phyloP scores from a whole-genome alignment of 2,113 vertebrate genomes.

The Notiomystis cincta region DNA sequence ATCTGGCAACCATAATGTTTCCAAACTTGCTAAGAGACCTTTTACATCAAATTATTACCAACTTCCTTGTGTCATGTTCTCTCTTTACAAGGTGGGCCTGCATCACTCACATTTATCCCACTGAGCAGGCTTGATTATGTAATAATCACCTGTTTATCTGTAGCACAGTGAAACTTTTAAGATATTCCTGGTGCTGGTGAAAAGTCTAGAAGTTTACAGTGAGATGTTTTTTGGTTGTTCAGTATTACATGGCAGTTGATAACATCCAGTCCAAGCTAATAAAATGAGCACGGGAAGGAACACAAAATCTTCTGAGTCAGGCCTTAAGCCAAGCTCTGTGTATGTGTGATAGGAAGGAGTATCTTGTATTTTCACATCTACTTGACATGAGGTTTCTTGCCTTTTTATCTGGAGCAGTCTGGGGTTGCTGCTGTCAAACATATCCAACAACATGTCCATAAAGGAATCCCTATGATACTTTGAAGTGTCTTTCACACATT shows the following conservation, averaged over 20 bases:
- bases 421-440: background rate
- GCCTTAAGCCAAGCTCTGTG: background rate
- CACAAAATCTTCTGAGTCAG: background rate
- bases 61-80: background rate
- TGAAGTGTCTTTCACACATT: background rate
- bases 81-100: background rate
- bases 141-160: background rate
- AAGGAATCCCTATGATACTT: background rate
- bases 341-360: background rate
- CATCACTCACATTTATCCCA: background rate
- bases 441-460: background rate
- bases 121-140: background rate
- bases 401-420: background rate
- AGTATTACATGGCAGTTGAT: background rate
- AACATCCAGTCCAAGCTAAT: background rate
- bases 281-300: background rate
- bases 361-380: background rate
- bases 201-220: background rate
- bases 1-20: slow-evolving; percentile 48
- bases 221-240: background rate
- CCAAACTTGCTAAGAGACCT: slow-evolving; percentile 15
- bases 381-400: background rate
- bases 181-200: background rate
- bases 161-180: background rate
- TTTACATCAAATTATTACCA: slow-evolving; percentile 27